Conservation (phyloP, 2,113 vertebrate species). For the Copsychus sechellarum region DNA sequence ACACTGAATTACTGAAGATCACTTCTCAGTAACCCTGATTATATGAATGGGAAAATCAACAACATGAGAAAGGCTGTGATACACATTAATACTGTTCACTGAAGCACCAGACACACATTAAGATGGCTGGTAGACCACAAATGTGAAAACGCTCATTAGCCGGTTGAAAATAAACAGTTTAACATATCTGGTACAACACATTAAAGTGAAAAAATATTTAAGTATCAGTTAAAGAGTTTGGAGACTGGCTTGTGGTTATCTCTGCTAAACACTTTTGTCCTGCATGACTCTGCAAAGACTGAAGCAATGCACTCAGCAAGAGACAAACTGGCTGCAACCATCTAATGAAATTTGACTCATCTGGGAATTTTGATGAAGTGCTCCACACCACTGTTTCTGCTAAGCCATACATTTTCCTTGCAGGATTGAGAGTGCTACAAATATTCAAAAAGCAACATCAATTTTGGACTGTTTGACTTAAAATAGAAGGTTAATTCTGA, state of each 20-base stretch:
- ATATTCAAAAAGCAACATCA: not conserved
- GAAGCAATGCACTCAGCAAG: not conserved
- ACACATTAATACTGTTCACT: constrained; percentile 25
- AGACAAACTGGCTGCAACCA: constrained; percentile 34
- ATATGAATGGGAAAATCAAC: constrained; percentile 6
- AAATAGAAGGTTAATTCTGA: not conserved
- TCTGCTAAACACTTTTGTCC: constrained; percentile 34
- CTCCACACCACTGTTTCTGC: not conserved
- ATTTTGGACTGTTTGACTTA: not conserved
- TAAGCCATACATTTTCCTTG: not conserved
- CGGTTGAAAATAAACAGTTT: constrained; percentile 50
- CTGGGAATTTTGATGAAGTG: constrained; percentile 5
- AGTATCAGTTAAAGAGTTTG: constrained; percentile 45
- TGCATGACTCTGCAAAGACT: constrained; percentile 57
- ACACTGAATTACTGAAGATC: not conserved
- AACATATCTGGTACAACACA: constrained; percentile 44
- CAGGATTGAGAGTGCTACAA: not conserved
- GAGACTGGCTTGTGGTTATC: constrained; percentile 48
- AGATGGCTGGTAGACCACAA: constrained; percentile 52
- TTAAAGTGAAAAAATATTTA: constrained; percentile 42
- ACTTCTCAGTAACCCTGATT: not conserved
- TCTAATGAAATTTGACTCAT: constrained; percentile 48
- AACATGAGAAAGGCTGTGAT: constrained; percentile 7
- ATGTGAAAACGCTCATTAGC: constrained; percentile 37
- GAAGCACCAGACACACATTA: constrained; percentile 30